phyloP scores from a whole-genome alignment of 1,140 invertebrate species.

The Achatina immaculata region DNA sequence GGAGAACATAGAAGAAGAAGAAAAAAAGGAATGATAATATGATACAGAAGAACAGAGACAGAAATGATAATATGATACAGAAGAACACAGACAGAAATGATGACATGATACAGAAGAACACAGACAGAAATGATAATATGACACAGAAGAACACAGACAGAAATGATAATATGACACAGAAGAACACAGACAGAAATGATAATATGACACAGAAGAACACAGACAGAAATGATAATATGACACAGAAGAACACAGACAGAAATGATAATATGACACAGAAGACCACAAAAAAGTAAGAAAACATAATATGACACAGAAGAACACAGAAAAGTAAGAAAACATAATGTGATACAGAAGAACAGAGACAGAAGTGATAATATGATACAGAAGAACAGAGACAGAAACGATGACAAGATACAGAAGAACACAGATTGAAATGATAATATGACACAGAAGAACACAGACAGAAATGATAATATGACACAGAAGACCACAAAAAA shows the following conservation, averaged over 20 bases:
- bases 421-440: not conserved
- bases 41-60: not conserved
- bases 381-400: not conserved
- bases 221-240: too few relatives aligned
- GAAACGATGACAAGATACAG: not conserved
- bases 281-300: not conserved
- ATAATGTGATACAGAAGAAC: not conserved
- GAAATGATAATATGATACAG: not conserved
- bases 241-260: too few relatives aligned
- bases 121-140: not conserved
- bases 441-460: not conserved
- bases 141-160: not conserved
- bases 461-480: not conserved
- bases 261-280: too few relatives aligned
- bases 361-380: not conserved
- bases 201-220: too few relatives aligned
- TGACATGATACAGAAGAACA: not conserved
- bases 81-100: not conserved
- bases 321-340: not conserved
- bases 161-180: not conserved
- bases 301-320: too few relatives aligned
- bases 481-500: too few relatives aligned
- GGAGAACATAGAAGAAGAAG: not conserved
- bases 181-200: not conserved
- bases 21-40: not conserved